Evolutionary conservation across 2,888 invertebrate species (phyloP).

Genomic region (Thelaira solivaga): DNA sequence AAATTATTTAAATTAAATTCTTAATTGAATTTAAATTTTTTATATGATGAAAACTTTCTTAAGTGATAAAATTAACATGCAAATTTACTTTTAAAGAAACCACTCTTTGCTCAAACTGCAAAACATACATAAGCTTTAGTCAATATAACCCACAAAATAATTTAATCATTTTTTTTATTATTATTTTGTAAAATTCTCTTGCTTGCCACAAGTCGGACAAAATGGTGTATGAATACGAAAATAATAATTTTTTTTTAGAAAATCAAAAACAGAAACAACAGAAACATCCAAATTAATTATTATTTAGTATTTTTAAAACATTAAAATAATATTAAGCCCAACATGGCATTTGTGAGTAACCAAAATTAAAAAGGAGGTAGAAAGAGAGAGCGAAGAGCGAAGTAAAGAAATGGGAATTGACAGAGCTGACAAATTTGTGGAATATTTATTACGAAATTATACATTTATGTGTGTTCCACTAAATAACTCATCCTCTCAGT

Average conservation of each 20-base stretch:
- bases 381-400: background rate
- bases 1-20: too few relatives aligned
- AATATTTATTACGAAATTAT: slow-evolving; percentile 17
- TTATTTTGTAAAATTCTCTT: slow-evolving; percentile 30
- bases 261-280: slow-evolving; percentile 17
- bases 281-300: slow-evolving; percentile 14
- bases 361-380: background rate
- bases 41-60: background rate
- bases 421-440: slow-evolving; percentile 5
- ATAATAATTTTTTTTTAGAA: slow-evolving; percentile 38
- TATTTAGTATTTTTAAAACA: background rate
- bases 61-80: background rate
- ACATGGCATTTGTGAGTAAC: background rate
- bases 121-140: background rate
- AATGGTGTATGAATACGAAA: background rate
- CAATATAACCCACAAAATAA: slow-evolving; percentile 45
- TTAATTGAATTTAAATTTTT: background rate
- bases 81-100: background rate
- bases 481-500: background rate
- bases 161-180: slow-evolving; percentile 46
- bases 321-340: slow-evolving; percentile 11
- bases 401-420: too few relatives aligned
- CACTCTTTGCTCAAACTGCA: background rate
- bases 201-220: slow-evolving; percentile 34
- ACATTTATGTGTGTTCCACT: background rate